These are phyloP conservation scores for Teleiodes luculella DNA, from an alignment of 2,888 invertebrate species.

Conservation along the genomic window DNA sequence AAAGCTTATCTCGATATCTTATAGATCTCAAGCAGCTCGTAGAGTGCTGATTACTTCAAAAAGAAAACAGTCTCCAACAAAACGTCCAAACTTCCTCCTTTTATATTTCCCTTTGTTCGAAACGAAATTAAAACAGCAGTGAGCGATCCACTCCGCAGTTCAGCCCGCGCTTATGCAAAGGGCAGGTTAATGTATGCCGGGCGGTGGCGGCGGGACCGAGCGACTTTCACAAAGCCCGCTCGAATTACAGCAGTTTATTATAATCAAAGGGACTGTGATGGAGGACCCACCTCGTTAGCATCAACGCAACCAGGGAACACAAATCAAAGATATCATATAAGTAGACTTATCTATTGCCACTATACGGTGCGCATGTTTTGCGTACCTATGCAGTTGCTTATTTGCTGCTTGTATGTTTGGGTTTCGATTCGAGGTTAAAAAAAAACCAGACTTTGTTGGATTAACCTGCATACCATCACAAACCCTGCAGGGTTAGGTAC, in stretches of 20 bases:
- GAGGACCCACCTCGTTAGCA: conserved; percentile 4
- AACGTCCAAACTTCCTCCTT: background rate
- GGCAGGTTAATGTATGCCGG: background rate
- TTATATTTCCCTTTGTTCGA: background rate
- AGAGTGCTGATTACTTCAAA: background rate
- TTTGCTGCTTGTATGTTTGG: too few relatives aligned
- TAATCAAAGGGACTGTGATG: conserved; percentile 38
- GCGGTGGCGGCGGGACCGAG: background rate
- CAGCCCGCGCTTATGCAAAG: conserved; percentile 4
- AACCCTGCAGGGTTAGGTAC: too few relatives aligned
- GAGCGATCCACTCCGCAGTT: background rate
- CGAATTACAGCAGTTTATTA: conserved; percentile 34
- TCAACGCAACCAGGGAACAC: background rate
- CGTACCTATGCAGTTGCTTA: too few relatives aligned
- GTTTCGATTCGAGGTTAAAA: too few relatives aligned
- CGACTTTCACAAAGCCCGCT: background rate
- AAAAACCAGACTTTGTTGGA: too few relatives aligned
- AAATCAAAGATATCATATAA: too few relatives aligned
- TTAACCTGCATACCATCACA: too few relatives aligned
- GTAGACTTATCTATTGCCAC: too few relatives aligned
- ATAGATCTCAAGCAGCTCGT: too few relatives aligned
- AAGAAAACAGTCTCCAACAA: background rate
- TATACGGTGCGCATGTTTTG: too few relatives aligned
- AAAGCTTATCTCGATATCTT: too few relatives aligned
- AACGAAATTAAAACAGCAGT: background rate